These are phyloP conservation scores for Sanderia malayensis DNA, from an alignment of 30 jellyfish, hydroid and myxozoan genomes.

Conservation along the genomic window DNA sequence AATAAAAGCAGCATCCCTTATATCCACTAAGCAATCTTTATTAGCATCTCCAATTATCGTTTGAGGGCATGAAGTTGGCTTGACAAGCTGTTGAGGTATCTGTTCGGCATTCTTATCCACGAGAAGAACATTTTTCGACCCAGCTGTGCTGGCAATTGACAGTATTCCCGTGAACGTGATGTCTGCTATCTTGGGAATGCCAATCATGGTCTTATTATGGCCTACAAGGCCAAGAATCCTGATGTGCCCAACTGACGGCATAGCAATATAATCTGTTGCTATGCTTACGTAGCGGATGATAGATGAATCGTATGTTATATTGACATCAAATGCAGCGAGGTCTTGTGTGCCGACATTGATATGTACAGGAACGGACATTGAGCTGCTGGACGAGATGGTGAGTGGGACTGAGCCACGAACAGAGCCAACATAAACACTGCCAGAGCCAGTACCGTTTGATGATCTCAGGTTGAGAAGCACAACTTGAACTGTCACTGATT, in stretches of 20 bases:
- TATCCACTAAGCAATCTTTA: conserved; percentile 66
- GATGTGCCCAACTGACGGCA: conserved; percentile 24
- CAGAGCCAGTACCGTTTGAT: conserved; percentile 40
- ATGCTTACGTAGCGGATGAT: conserved; percentile 36
- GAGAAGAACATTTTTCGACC: conserved; percentile 10
- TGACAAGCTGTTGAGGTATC: conserved; percentile 39
- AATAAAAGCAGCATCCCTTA: conserved; percentile 71
- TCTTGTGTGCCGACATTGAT: conserved; percentile 71
- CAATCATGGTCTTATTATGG: conserved; percentile 3
- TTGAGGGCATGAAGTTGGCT: conserved; percentile 40
- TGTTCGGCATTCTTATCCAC: conserved; percentile 61
- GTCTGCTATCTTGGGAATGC: conserved; percentile 71
- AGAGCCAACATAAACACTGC: conserved; percentile 74
- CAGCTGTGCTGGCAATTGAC: conserved; percentile 12
- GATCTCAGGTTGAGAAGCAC: conserved; percentile 39
- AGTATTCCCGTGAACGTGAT: conserved; percentile 51
- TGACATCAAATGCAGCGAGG: conserved; percentile 70
- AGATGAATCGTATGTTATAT: conserved; percentile 20
- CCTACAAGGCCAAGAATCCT: conserved; percentile 57
- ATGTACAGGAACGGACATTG: conserved; percentile 69
- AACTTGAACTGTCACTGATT: conserved; percentile 30
- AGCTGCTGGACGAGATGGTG: conserved; percentile 43
- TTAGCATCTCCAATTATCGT: conserved; percentile 62
- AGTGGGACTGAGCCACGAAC: conserved; percentile 41
- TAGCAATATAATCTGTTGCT: conserved; percentile 15